Evolutionary conservation across 2,888 invertebrate genomes (phyloP).

Genomic region (Mesoligia furuncula): DNA sequence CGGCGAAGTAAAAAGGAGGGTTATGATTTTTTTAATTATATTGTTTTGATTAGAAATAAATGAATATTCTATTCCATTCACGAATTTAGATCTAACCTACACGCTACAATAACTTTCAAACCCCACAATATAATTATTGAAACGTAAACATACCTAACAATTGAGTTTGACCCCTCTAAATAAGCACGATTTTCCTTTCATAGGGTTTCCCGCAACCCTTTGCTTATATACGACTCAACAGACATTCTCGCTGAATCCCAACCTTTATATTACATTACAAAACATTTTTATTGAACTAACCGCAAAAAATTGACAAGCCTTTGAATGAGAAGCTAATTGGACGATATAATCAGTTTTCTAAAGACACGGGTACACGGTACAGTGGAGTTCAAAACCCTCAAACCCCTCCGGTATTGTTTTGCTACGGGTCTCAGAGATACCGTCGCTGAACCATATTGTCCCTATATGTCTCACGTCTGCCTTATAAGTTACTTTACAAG

Average conservation of each 20-base stretch:
- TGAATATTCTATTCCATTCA: neutral
- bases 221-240: conserved; percentile 25
- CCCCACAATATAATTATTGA: conserved; percentile 37
- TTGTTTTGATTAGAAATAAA: neutral
- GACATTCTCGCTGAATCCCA: conserved; percentile 24
- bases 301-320: conserved; percentile 31
- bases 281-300: conserved; percentile 25
- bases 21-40: neutral
- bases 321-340: conserved; percentile 44
- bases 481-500: conserved; percentile 43
- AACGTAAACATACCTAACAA: conserved; percentile 31
- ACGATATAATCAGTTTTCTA: conserved; percentile 32
- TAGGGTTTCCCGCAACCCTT: conserved; percentile 32
- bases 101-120: conserved; percentile 14
- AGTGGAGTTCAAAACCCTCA: conserved; percentile 19
- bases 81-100: neutral
- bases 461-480: conserved; percentile 17
- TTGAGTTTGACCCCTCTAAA: conserved; percentile 40
- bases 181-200: conserved; percentile 46
- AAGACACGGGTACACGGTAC: conserved; percentile 16
- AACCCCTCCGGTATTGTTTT: conserved; percentile 29
- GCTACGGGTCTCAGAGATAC: conserved; percentile 29
- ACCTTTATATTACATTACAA: conserved; percentile 35
- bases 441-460: conserved; percentile 10
- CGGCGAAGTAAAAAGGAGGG: no score